Base-by-base conservation (phyloP, 2,888 invertebrate species). In the Drosophila putrida region DNA sequence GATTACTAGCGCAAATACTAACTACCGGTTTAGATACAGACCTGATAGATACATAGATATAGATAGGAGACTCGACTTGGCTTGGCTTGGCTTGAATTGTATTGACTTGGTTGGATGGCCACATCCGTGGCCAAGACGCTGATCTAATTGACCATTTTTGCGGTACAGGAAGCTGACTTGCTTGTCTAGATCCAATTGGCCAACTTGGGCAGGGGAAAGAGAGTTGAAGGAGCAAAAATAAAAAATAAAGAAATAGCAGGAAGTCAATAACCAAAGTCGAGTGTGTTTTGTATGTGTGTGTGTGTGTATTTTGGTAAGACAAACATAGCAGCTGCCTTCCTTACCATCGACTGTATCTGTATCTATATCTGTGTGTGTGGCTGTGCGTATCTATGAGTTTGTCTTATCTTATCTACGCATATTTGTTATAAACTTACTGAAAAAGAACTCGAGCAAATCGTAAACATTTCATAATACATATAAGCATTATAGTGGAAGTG, bases 381-480 rank as follows among this genome's bases (percentile, higher is more conserved):
- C 20, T 20, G 57, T 62, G 62, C 44, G 59, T 78, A 70, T 78
- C 78, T 82, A 71, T 77, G 63, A 72, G 62, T 70, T 82, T 60
- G 53, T 61, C 70, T 73, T 85, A 85, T 85, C 85, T 85, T 85
- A 85, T 85, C 84, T 55, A 31, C 33, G 59, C 77, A 86, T 85
- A 85, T 85, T 85, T 85, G 85, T 77, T 85, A 83, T 80, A 75
- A 85, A 80, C 85, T 88, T 86, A 85, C 86, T 86, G 87, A 75
- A 80, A 76, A 59, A 65, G 8, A 46, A 61, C 86, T 80, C 86
- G 71, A 86, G 83, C 86, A 83, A 85, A 88, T 86, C 88, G 83
- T 85, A 83, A 86, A 88, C 83, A 88, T 85, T 85, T 88, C 81
- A 64, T 79, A 82, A 86, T 86, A 85, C 70, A 75, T 68, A 64